Evolutionary conservation across 2,888 invertebrate genomes (phyloP).

Genomic region (Cremastobaeus sp.): DNA sequence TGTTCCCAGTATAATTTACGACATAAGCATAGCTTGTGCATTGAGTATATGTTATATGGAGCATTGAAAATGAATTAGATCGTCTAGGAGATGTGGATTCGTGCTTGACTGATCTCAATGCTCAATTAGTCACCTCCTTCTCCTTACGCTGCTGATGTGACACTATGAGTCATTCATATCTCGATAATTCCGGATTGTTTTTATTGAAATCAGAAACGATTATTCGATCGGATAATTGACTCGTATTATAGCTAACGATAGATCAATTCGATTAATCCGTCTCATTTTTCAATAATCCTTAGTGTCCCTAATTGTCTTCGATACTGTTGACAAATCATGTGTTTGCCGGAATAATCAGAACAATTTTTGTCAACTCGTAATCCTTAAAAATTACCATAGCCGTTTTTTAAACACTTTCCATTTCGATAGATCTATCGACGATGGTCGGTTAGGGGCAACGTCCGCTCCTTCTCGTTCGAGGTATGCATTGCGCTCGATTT

Average conservation of each 20-base stretch:
- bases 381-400: too few relatives aligned
- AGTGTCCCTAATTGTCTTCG: too few relatives aligned
- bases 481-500: conserved; percentile 62
- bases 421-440: conserved; percentile 38
- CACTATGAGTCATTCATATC: conserved; percentile 52
- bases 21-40: conserved; percentile 68
- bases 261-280: too few relatives aligned
- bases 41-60: conserved; percentile 63
- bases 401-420: conserved; percentile 32
- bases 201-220: conserved; percentile 52
- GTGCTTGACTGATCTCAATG: conserved; percentile 69
- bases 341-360: too few relatives aligned
- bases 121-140: conserved; percentile 66
- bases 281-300: too few relatives aligned
- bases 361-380: too few relatives aligned
- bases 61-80: conserved; percentile 61
- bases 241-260: too few relatives aligned
- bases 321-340: too few relatives aligned
- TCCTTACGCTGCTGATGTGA: conserved; percentile 52
- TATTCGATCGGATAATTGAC: conserved; percentile 38
- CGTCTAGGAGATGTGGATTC: conserved; percentile 65
- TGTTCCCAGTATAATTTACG: conserved; percentile 46
- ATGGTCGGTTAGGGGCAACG: conserved; percentile 62
- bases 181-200: conserved; percentile 53
- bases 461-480: conserved; percentile 56